A percentile compares a stretch with the other conserved stretches of the same genome.
phyloP scores from a whole-genome alignment of 2,113 vertebrate genomes.

The Anhinga anhinga region DNA sequence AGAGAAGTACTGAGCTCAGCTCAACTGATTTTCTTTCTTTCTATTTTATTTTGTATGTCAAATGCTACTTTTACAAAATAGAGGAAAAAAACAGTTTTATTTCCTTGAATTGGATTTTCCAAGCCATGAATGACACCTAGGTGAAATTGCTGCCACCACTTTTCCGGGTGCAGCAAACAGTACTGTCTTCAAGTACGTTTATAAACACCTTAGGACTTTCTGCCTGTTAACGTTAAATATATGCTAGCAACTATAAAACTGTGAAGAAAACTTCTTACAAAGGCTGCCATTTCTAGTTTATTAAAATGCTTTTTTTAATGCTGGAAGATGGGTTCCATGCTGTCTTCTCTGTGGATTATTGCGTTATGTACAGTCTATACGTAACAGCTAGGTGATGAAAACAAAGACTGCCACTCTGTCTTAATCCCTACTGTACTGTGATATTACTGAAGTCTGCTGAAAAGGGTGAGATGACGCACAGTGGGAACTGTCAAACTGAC shows the following conservation, averaged over 20 bases:
- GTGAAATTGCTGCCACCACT: slow-evolving; percentile 26
- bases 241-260: slow-evolving; percentile 48
- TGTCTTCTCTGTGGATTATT: background rate
- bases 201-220: slow-evolving; percentile 28
- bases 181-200: background rate
- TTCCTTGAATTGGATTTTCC: slow-evolving; percentile 60
- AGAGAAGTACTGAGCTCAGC: slow-evolving; percentile 13
- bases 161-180: slow-evolving; percentile 14
- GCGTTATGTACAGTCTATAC: background rate
- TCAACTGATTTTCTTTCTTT: background rate
- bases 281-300: slow-evolving; percentile 28
- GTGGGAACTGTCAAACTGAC: background rate
- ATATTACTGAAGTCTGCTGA: background rate
- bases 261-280: slow-evolving; percentile 44
- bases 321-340: background rate
- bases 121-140: slow-evolving; percentile 28
- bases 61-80: slow-evolving; percentile 46
- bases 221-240: background rate
- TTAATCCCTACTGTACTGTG: background rate
- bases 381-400: background rate
- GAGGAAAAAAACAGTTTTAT: background rate
- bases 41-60: slow-evolving; percentile 3
- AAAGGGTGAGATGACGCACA: background rate
- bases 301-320: background rate
- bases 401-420: background rate